Evolutionary conservation across 1,140 invertebrate species (phyloP).

Genomic region (Mya arenaria): DNA sequence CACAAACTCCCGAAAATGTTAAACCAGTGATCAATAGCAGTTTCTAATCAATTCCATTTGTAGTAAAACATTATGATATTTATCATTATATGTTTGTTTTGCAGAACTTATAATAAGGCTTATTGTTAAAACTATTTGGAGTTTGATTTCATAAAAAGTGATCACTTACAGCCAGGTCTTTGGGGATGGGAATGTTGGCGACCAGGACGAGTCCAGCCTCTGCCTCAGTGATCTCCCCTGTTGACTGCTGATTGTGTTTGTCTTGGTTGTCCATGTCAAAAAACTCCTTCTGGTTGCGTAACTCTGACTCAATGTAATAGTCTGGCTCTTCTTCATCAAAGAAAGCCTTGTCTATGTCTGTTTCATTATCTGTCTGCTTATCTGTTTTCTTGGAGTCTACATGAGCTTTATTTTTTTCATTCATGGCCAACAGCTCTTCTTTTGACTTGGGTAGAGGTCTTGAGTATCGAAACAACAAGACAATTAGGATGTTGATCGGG

Average conservation of each 20-base stretch:
- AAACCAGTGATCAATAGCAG: too few species aligned
- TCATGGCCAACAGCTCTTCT: conserved; percentile 32
- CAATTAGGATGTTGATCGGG: conserved; percentile 66
- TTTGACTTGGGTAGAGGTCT: conserved; percentile 42
- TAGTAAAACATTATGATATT: too few species aligned
- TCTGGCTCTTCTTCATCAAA: background rate
- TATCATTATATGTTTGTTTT: too few species aligned
- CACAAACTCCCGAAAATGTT: too few species aligned
- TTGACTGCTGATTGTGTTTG: conserved; percentile 6
- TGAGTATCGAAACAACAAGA: conserved; percentile 64
- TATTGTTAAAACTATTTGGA: too few species aligned
- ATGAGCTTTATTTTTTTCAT: background rate
- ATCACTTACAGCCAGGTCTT: conserved; percentile 6
- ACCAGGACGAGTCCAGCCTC: conserved; percentile 28
- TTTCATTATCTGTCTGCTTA: background rate
- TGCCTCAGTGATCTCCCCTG: conserved; percentile 15
- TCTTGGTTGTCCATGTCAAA: conserved; percentile 2
- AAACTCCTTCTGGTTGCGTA: conserved; percentile 20
- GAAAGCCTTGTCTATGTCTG: background rate
- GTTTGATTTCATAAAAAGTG: background rate
- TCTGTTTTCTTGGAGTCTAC: background rate
- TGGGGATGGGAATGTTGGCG: conserved; percentile 34
- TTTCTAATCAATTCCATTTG: too few species aligned
- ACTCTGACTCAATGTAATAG: conserved; percentile 33
- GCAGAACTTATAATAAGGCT: too few species aligned